A percentile compares a stretch with the other conserved stretches of the same genome.
These are phyloP conservation scores for Melinaea menophilus DNA, from an alignment of 2,888 invertebrate genomes.

Conservation along the genomic window DNA sequence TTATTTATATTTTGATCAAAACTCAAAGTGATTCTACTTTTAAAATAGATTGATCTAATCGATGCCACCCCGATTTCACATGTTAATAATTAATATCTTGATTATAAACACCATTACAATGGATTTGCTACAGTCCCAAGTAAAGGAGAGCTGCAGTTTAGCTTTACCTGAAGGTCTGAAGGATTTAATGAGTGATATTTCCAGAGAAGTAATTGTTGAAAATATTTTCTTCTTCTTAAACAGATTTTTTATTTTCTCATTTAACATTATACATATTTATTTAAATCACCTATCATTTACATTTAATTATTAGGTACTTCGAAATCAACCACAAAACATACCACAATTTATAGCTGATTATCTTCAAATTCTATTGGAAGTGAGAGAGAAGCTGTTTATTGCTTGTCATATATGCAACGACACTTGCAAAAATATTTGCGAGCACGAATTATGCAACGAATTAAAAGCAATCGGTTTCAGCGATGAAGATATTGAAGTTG, in stretches of 20 bases:
- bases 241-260: not conserved
- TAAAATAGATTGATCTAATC: not conserved
- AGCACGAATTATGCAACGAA: slow-evolving; percentile 46
- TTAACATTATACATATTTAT: not conserved
- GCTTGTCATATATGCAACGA: slow-evolving; percentile 47
- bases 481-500: slow-evolving; percentile 39
- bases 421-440: slow-evolving; percentile 41
- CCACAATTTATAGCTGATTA: slow-evolving; percentile 84
- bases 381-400: slow-evolving; percentile 76
- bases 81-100: not conserved
- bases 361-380: slow-evolving; percentile 80
- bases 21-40: not conserved
- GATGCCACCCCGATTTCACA: not conserved
- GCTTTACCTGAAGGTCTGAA: slow-evolving; percentile 81
- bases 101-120: slow-evolving; percentile 30
- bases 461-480: slow-evolving; percentile 44
- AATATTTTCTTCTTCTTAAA: not conserved
- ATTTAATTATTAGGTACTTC: slow-evolving; percentile 73
- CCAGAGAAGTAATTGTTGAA: slow-evolving; percentile 78
- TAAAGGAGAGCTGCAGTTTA: slow-evolving; percentile 45
- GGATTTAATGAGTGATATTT: slow-evolving; percentile 84
- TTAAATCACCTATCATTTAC: not conserved
- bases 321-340: slow-evolving; percentile 80
- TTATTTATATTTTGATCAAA: not conserved
- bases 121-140: slow-evolving; percentile 50